Base-by-base conservation (phyloP, 2,113 vertebrate genomes). In the Chinchilla lanigera region DNA sequence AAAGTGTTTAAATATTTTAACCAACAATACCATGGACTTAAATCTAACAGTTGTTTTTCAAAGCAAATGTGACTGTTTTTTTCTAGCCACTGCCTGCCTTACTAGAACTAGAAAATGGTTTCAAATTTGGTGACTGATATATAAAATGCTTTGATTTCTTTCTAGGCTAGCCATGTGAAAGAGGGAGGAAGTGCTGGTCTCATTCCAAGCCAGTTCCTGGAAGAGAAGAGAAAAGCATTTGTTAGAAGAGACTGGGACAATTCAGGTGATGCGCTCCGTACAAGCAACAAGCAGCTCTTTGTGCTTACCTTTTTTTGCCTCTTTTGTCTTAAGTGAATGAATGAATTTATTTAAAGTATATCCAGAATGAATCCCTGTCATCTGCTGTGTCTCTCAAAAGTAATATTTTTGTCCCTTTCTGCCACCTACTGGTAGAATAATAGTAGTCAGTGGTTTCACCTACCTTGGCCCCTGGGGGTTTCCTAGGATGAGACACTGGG, bases 221-320 rank as follows among this genome's bases (percentile, higher is more conserved):
- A 99, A 98, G 99, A 99, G 98, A 99, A 99, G 98, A 99, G 99
- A 97, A 99, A 99, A 98, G 99, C 99, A 44, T 99, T 99, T 99
- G 99, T 99, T 96, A 99, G 99, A 97, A 99, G 98, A 98, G 99
- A 99, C 98, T 99, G 99, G 99, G 99, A 99, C 95, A 99, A 97
- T 92, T 98, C 99, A 98, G 99, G 99, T 99, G 98, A 98, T 91
- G 87, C 81, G 28, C 83, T 90, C 47, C 17, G 54, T 58, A 77
- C 56, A 96, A 77, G 85, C 71, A 58, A 80, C 26, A 63, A 81
- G 22, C 30, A 58, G 92, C 90, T 94, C 67, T 78, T 92, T 52
- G 91, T 69, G 52, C n/a, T 89, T 56, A 17, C n/a, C 52, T 96
- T 97, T 52, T 50, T 98, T 97, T 96, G 10, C 69, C 65, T 95